A percentile compares a stretch with the other conserved stretches of the same genome.
These are phyloP conservation scores for Lipophrys pholis DNA, from an alignment of 2,113 vertebrate species.

Conservation along the genomic window DNA sequence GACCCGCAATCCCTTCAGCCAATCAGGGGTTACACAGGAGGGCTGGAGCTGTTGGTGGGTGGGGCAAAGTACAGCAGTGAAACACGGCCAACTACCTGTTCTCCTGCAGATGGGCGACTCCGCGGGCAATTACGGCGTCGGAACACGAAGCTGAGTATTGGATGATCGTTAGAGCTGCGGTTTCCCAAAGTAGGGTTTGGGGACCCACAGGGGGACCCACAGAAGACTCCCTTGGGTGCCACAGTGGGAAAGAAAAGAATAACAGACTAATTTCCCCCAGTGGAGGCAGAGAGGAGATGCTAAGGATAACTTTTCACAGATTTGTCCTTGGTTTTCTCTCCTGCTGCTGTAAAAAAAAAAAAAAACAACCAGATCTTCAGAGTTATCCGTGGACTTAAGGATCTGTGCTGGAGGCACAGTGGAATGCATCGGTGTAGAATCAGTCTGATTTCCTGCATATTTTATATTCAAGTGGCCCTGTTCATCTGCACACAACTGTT, in stretches of 20 bases:
- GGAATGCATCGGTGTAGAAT: neutral
- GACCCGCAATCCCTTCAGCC: constrained; percentile 84
- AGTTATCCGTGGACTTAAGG: neutral
- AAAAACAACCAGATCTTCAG: neutral
- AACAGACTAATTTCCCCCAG: constrained; percentile 18
- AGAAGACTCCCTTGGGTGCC: constrained; percentile 15
- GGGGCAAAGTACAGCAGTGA: constrained; percentile 75
- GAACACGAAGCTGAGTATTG: constrained; percentile 45
- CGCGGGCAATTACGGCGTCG: constrained; percentile 52
- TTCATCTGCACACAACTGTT: constrained; percentile 8
- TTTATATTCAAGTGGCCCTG: constrained; percentile 8
- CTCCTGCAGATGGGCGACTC: constrained; percentile 64
- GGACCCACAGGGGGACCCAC: constrained; percentile 28
- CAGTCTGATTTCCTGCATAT: neutral
- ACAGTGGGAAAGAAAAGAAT: neutral
- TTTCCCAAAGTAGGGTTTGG: constrained; percentile 28
- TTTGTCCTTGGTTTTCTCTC: neutral
- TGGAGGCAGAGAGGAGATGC: constrained; percentile 18
- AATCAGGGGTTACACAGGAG: constrained; percentile 82
- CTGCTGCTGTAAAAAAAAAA: neutral
- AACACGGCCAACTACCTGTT: constrained; percentile 80
- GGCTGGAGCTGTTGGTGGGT: constrained; percentile 81
- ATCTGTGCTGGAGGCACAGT: constrained; percentile 4
- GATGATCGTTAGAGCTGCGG: constrained; percentile 40
- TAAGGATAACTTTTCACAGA: constrained; percentile 34